These are phyloP conservation scores for Sialia sialis DNA, from an alignment of 2,113 vertebrate species.

Conservation along the genomic window DNA sequence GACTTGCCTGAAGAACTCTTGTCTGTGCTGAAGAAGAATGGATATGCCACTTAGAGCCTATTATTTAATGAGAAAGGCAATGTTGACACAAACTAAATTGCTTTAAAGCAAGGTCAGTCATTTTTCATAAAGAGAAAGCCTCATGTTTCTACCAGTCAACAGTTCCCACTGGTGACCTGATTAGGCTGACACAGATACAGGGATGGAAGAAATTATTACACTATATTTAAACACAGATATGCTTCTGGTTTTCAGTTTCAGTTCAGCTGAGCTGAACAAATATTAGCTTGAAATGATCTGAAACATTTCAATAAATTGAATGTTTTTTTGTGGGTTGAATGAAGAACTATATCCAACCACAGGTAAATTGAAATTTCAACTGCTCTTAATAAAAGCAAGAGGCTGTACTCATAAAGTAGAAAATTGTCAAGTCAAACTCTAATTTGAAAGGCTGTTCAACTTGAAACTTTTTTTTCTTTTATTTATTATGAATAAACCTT, in stretches of 20 bases:
- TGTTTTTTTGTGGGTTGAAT: background rate
- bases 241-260: background rate
- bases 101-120: slow-evolving; percentile 57
- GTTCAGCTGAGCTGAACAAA: slow-evolving; percentile 20
- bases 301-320: background rate
- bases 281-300: background rate
- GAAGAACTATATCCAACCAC: background rate
- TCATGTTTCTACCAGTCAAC: slow-evolving; percentile 17
- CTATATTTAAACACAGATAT: background rate
- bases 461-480: slow-evolving; percentile 1
- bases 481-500: background rate
- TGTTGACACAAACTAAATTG: slow-evolving; percentile 60
- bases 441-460: background rate
- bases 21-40: slow-evolving; percentile 28
- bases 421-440: background rate
- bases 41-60: slow-evolving; percentile 35
- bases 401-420: background rate
- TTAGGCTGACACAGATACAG: slow-evolving; percentile 45
- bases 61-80: slow-evolving; percentile 51
- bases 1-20: slow-evolving; percentile 32
- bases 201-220: background rate
- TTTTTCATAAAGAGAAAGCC: slow-evolving; percentile 34
- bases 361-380: slow-evolving; percentile 20
- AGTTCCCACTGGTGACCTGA: slow-evolving; percentile 36
- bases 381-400: slow-evolving; percentile 1